phyloP scores from a whole-genome alignment of 2,113 vertebrate species.

The Trematocara marginatum region DNA sequence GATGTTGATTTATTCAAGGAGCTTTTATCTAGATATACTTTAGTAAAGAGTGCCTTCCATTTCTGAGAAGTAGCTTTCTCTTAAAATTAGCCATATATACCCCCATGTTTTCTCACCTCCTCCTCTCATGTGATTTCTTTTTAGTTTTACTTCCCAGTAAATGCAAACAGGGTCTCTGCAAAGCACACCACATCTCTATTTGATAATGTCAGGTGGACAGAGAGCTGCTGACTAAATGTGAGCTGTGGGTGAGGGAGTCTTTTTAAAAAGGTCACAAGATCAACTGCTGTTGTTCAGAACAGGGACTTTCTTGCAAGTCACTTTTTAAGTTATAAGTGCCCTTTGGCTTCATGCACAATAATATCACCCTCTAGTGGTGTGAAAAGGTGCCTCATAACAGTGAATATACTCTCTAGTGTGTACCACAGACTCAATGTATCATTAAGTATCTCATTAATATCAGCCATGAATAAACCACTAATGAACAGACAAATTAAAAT shows the following conservation, averaged over 20 bases:
- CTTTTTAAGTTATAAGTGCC: neutral
- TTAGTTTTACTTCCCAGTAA: conserved; percentile 22
- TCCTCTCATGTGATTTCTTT: neutral
- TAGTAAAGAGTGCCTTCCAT: neutral
- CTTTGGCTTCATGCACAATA: neutral
- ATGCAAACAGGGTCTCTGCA: neutral
- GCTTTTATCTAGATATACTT: neutral
- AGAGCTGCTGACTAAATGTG: neutral
- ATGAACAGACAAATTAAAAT: neutral
- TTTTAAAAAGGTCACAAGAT: neutral
- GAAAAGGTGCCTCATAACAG: neutral
- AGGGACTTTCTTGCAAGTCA: neutral
- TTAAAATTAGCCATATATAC: neutral
- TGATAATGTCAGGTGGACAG: neutral
- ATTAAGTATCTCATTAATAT: neutral
- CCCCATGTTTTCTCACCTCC: neutral
- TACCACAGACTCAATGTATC: neutral
- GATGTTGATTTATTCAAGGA: neutral
- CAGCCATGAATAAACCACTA: neutral
- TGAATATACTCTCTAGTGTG: neutral
- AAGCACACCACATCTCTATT: neutral
- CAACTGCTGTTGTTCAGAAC: neutral
- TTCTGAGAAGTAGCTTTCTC: conserved; percentile 14
- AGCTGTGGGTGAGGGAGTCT: neutral
- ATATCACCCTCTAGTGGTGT: conserved; percentile 27